Conservation (phyloP, 2,113 vertebrate species). For the Neolamprologus falcicula region DNA sequence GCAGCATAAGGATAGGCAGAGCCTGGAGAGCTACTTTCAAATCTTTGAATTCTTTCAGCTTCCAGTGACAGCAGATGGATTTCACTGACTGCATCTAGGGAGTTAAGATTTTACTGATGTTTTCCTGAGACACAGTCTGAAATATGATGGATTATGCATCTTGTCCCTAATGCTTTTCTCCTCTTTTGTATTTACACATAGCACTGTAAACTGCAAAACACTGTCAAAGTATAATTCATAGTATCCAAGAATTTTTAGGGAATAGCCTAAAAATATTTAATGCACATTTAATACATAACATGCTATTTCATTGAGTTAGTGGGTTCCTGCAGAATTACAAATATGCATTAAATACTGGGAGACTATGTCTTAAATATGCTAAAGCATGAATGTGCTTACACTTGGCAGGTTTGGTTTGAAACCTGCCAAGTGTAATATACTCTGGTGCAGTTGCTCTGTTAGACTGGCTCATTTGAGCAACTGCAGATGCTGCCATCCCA, state of each 20-base stretch:
- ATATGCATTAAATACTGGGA: neutral
- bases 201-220: neutral
- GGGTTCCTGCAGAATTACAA: neutral
- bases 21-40: neutral
- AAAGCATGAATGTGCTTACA: neutral
- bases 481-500: neutral
- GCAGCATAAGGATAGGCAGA: neutral
- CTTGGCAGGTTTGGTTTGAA: neutral
- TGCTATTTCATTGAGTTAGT: neutral
- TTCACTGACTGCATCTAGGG: neutral
- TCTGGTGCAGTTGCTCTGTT: neutral
- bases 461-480: neutral
- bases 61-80: neutral
- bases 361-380: neutral
- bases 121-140: neutral
- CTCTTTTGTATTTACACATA: neutral
- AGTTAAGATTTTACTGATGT: neutral
- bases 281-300: neutral
- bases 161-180: neutral
- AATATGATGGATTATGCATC: neutral
- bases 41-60: conserved; percentile 16
- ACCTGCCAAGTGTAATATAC: neutral
- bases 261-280: neutral
- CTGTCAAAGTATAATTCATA: neutral
- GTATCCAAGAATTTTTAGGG: neutral